Evolutionary conservation across 2,888 invertebrate species (phyloP).

Genomic region (Thymelicus lineola): DNA sequence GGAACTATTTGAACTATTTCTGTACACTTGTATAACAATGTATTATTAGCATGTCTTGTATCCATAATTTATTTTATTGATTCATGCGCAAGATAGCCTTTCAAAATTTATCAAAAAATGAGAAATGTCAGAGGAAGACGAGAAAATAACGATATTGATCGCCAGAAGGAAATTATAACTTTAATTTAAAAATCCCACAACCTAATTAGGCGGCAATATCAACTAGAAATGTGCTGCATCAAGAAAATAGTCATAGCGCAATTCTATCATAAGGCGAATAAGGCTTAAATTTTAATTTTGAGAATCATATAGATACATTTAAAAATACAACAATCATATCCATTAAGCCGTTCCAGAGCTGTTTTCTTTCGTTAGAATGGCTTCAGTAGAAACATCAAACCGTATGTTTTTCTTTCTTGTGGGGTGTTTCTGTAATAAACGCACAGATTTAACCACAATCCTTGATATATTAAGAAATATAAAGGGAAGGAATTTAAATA

Average conservation of each 20-base stretch:
- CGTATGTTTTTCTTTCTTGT: slow-evolving; percentile 76
- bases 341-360: slow-evolving; percentile 53
- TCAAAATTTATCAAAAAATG: too few species aligned
- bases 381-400: slow-evolving; percentile 78
- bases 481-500: background rate
- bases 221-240: background rate
- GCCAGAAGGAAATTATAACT: background rate
- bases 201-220: background rate
- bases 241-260: background rate
- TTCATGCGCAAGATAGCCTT: too few species aligned
- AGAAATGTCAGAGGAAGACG: too few species aligned
- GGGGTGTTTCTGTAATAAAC: slow-evolving; percentile 66
- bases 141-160: background rate
- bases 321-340: slow-evolving; percentile 21
- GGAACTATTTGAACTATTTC: too few species aligned
- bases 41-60: too few species aligned
- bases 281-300: slow-evolving; percentile 24
- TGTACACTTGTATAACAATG: too few species aligned
- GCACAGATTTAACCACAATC: background rate
- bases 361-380: slow-evolving; percentile 64
- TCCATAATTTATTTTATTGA: too few species aligned
- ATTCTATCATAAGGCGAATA: slow-evolving; percentile 32
- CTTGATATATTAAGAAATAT: background rate
- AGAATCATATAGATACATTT: slow-evolving; percentile 29
- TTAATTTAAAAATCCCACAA: background rate